Base-by-base conservation (phyloP, 2,797 vertebrate genomes). In the Menidia menidia region DNA sequence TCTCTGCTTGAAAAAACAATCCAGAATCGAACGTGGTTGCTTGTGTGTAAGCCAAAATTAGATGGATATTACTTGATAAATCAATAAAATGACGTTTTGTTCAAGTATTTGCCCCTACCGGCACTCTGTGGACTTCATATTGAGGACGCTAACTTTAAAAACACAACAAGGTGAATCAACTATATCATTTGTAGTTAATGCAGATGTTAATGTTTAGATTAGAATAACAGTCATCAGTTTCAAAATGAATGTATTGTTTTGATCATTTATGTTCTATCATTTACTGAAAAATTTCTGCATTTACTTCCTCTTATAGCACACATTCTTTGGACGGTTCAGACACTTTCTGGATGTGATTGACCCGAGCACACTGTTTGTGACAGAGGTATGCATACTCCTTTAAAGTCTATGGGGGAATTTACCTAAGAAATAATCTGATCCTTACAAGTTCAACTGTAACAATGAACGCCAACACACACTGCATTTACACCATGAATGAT, bases 331-430 rank as follows among this genome's bases (percentile, higher is more conserved):
- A 59, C 91, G 96, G 59, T 95, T 98, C 91, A 92, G 95, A 70
- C 96, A 97, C 90, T 98, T 96, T 89, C 67, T 97, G 94, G 95
- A 97, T 80, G 95, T 98, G 91, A 96, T 97, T 1, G 96, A 98
- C 81, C 97, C 96, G 0, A 94, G 95, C 42, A 97, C 96, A 0
- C 95, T 97, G 47, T 96, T 97, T 45, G 95, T 96, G 50, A 94
- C 95, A 0, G 95, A 98, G 96, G 97, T 98, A 94, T 82, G 63
- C 13, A 50, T 39, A 58, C 13, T 0, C 8, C 6, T n/a, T 9
- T 47, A 15, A 47, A 2, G 9, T 9, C n/a, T 7, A 8, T 18
- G 45, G n/a, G n/a, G 3, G 3, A 18, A 48, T n/a, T 9, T 48
- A 16, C 6, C 4, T 9, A 45, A 45, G 16, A 16, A 6, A 16